A percentile compares a stretch with the other conserved stretches of the same genome.
Evolutionary conservation across 2,888 invertebrate species (phyloP).

Genomic region (Thereva nobilitata): DNA sequence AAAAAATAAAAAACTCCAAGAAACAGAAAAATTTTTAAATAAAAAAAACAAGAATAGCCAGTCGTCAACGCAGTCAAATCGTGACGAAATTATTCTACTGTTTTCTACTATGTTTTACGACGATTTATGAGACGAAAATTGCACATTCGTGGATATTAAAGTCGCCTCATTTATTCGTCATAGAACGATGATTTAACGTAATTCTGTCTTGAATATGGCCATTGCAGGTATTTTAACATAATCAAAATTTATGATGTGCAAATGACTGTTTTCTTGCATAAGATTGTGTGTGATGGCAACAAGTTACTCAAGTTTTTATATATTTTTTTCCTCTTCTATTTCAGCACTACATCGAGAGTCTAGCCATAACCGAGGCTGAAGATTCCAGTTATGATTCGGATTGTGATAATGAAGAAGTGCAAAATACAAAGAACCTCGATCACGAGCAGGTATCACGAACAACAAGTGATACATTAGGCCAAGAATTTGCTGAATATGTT

Average conservation of each 20-base stretch:
- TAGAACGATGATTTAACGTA: slow-evolving; percentile 14
- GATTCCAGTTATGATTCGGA: slow-evolving; percentile 89
- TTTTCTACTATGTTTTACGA: neutral
- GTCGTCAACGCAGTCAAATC: slow-evolving; percentile 5
- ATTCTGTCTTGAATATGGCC: neutral
- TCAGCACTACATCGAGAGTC: slow-evolving; percentile 32
- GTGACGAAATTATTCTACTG: slow-evolving; percentile 17
- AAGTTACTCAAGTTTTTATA: slow-evolving; percentile 7
- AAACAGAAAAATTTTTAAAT: slow-evolving; percentile 16
- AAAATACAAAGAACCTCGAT: slow-evolving; percentile 43
- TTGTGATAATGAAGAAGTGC: slow-evolving; percentile 62
- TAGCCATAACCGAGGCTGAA: slow-evolving; percentile 56
- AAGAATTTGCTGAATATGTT: slow-evolving; percentile 84
- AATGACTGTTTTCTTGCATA: neutral
- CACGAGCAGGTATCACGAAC: slow-evolving; percentile 82
- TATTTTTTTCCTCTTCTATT: slow-evolving; percentile 2
- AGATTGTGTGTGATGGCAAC: neutral
- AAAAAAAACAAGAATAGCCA: slow-evolving; percentile 20
- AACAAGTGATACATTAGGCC: slow-evolving; percentile 80
- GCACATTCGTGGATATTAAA: slow-evolving; percentile 6
- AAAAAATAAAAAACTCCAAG: slow-evolving; percentile 9
- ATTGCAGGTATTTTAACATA: slow-evolving; percentile 15
- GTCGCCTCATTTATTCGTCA: neutral
- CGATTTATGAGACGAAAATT: slow-evolving; percentile 31
- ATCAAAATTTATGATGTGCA: neutral